Conservation (phyloP, 2,888 invertebrate genomes). For the Eilema depressum region DNA sequence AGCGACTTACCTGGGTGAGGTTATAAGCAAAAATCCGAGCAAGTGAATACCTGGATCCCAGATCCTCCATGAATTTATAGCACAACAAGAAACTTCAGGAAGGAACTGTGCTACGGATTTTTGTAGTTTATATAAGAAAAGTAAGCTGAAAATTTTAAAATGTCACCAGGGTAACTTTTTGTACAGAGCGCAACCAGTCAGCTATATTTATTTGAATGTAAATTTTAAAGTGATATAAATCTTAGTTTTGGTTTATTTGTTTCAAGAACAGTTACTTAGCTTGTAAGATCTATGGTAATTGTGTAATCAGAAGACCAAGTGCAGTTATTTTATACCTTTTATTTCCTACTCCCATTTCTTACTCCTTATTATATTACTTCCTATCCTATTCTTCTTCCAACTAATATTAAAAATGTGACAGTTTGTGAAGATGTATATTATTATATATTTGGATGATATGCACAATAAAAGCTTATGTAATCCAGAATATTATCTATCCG, state of each 20-base stretch:
- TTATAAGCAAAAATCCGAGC: constrained; percentile 58
- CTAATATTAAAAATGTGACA: too few relatives aligned
- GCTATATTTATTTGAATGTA: constrained; percentile 25
- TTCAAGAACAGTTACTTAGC: neutral
- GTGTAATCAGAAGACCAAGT: neutral
- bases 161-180: constrained; percentile 52
- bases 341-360: too few relatives aligned
- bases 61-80: constrained; percentile 66
- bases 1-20: constrained; percentile 38
- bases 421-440: too few relatives aligned
- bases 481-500: too few relatives aligned
- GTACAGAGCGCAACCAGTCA: constrained; percentile 25
- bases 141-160: constrained; percentile 50
- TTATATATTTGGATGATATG: too few relatives aligned
- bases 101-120: constrained; percentile 60
- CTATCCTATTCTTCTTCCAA: too few relatives aligned
- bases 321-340: neutral
- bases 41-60: constrained; percentile 49
- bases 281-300: neutral
- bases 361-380: too few relatives aligned
- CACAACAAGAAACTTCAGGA: constrained; percentile 62
- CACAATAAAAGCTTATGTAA: too few relatives aligned
- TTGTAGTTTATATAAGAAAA: constrained; percentile 57
- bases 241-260: neutral
- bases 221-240: constrained; percentile 16